A percentile compares a stretch with the other conserved stretches of the same genome.
Conservation (phyloP, 1,140 invertebrate genomes). For the Solen grandis region DNA sequence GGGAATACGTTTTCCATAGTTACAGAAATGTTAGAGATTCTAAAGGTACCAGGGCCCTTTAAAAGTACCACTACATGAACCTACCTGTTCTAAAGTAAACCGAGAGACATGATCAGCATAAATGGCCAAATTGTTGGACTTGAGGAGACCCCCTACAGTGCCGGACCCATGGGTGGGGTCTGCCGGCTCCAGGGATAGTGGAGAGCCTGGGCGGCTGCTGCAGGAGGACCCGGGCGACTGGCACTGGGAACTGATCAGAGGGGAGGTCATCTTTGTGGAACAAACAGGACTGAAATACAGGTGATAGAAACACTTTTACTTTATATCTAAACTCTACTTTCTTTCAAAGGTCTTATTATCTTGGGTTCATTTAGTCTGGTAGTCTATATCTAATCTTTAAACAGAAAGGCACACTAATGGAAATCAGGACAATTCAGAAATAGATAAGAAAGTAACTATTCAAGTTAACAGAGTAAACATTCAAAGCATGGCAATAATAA, state of each 20-base stretch:
- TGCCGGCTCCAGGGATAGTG: background rate
- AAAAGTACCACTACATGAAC: conserved; percentile 4
- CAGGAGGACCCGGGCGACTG: background rate
- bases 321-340: too few relatives aligned
- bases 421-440: background rate
- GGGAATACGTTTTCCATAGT: background rate
- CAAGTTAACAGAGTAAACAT: background rate
- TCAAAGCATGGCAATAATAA: background rate
- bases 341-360: too few relatives aligned
- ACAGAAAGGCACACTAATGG: background rate
- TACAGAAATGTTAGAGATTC: conserved; percentile 6
- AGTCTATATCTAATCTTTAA: too few relatives aligned
- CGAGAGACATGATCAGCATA: conserved; percentile 16
- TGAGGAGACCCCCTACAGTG: background rate
- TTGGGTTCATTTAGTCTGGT: too few relatives aligned
- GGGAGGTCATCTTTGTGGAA: conserved; percentile 19
- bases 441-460: background rate
- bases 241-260: conserved; percentile 28
- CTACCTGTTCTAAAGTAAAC: conserved; percentile 35
- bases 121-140: background rate
- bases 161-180: background rate
- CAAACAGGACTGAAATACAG: conserved; percentile 25
- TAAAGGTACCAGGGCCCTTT: too few relatives aligned
- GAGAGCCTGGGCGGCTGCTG: background rate
- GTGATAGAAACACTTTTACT: too few relatives aligned